Base-by-base conservation (phyloP, 2,113 vertebrate genomes). In the Prietella phreatophila region DNA sequence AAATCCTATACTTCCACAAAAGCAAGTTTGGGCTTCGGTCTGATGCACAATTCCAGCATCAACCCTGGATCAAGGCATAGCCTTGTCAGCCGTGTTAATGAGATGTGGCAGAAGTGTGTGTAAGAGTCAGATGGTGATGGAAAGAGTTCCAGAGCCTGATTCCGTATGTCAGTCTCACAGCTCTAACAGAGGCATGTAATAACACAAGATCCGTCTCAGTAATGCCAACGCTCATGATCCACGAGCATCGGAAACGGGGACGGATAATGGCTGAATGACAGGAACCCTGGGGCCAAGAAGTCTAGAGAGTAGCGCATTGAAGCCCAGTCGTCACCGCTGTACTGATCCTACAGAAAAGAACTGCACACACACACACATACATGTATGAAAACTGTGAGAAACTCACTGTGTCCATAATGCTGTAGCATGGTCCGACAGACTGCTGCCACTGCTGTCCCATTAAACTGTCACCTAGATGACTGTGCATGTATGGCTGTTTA, bases 11-110 rank as follows among this genome's bases (percentile, higher is more conserved):
- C 71, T 47, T 50, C 22, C 4, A 47, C 36, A 75, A 30, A 53
- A 30, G 47, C 56, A 61, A 82, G 20, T 42, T 61, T 82, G 33
- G 53, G 4, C 33, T 39, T 73, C 53, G 14, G 11, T 78, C 73
- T 86, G 42, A 86, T 65, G 20, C 47, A 20, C 17, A 65, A n/a
- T 39, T 4, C 80, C 56, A 25, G 55, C 5, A 6, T 39, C 33
- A 61, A 82, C 56, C 20, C 80, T 61, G 56, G 20, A 61, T 82
- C 5, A 61, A 82, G 80, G 80, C 15, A 22, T 56, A 61, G n/a
- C 27, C 73, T 78, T 76, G 39, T 78, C 73, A 86, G 60, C 65
- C 58, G n/a, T 65, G 85, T 78, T 79, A 86, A 86, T 78, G 25
- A 86, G 75, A 50, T 11, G n/a, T 78, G 58, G 58, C 73, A 63